These are phyloP conservation scores for Galeruca laticollis DNA, from an alignment of 2,888 invertebrate species.

Conservation along the genomic window DNA sequence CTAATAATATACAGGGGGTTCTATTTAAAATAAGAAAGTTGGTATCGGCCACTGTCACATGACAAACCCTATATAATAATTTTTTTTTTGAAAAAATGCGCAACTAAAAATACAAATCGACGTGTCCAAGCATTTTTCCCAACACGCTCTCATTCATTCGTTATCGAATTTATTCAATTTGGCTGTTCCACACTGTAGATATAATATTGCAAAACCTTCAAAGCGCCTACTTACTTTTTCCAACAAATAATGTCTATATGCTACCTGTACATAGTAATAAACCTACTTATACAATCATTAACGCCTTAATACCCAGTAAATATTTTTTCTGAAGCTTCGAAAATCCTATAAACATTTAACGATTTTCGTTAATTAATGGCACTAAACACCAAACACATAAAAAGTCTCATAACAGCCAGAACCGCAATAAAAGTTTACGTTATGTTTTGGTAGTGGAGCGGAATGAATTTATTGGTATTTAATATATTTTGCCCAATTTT, in stretches of 20 bases:
- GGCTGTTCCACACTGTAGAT: no score
- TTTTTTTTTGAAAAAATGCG: no score
- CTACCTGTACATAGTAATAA: slow-evolving; percentile 21
- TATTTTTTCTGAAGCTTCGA: slow-evolving; percentile 33
- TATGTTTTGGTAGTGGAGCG: slow-evolving; percentile 19
- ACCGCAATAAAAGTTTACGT: slow-evolving; percentile 28
- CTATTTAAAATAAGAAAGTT: no score
- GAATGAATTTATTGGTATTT: slow-evolving; percentile 11
- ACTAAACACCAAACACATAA: slow-evolving; percentile 40
- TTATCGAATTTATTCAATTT: no score
- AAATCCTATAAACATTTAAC: slow-evolving; percentile 37
- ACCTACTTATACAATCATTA: slow-evolving; percentile 17
- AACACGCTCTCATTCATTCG: no score
- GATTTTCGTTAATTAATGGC: slow-evolving; percentile 37
- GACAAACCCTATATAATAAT: no score
- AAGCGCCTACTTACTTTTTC: no score
- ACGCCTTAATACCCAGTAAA: slow-evolving; percentile 20
- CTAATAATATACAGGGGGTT: no score
- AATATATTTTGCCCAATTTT: not conserved
- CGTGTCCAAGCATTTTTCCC: no score
- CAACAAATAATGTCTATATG: not conserved
- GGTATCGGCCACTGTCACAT: no score
- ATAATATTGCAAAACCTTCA: no score
- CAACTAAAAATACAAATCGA: no score
- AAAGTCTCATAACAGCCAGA: slow-evolving; percentile 38